Percentiles rank a stretch among this genome's conserved stretches.
Conservation (phyloP, 2,888 invertebrate species). For the Entomobrya multifasciata region DNA sequence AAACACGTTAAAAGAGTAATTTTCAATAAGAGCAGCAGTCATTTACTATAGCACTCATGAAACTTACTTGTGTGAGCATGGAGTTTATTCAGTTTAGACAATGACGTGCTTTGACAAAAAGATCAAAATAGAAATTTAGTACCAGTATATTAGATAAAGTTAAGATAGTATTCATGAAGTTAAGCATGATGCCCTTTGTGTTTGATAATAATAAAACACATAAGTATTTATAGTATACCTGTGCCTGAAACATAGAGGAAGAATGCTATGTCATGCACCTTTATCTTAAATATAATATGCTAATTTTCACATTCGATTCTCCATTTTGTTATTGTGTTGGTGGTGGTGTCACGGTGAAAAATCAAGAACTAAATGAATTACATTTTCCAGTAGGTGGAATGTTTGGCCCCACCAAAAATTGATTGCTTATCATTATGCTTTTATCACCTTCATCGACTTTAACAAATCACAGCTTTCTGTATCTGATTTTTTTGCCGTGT, state of each 20-base stretch:
- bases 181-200: too few species aligned
- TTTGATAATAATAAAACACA: too few species aligned
- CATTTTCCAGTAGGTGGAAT: constrained; percentile 71
- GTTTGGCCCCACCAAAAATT: constrained; percentile 68
- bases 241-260: not conserved
- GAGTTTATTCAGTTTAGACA: not conserved
- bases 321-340: constrained; percentile 6
- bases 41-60: too few species aligned
- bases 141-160: not conserved
- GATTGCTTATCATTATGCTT: constrained; percentile 39
- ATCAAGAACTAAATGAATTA: not conserved
- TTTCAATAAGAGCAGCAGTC: too few species aligned
- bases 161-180: not conserved
- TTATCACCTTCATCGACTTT: constrained; percentile 29
- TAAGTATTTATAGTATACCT: not conserved
- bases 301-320: constrained; percentile 53
- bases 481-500: not conserved
- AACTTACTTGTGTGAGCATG: too few species aligned
- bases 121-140: not conserved
- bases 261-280: constrained; percentile 62
- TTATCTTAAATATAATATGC: constrained; percentile 68
- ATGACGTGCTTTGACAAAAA: not conserved
- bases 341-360: not conserved
- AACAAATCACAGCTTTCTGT: not conserved
- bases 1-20: too few species aligned